Evolutionary conservation across 2,888 invertebrate genomes (phyloP), one percentile per base, ranked within the genome.

Genomic region (Cryptops parisi): DNA sequence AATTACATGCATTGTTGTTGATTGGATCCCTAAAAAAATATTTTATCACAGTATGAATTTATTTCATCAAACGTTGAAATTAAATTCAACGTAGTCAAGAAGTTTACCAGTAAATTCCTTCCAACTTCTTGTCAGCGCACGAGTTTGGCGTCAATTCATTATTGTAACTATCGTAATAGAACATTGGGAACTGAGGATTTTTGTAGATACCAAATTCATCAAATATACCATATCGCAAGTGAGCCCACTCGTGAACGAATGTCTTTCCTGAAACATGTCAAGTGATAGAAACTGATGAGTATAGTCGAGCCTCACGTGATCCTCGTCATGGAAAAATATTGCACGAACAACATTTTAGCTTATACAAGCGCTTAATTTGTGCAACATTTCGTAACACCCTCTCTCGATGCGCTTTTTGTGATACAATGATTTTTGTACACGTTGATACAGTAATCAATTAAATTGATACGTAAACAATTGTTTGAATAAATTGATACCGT

Each of bases 191-290:
- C 6, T 41, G 52, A 21, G 55, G 53, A 24, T 58, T 56, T 4
- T 55, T 60, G n/a, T 58, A 59, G 22, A 57, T 55, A 6, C 60
- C 62, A 53, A 61, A 61, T 53, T 64, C 63, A 27, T 64, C 63
- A 47, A 63, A 64, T 3, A 63, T 62, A 6, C 63, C 63, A 47
- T 62, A 64, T 6, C 62, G 58, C 12, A 59, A 55, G 39, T 62
- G 62, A 2, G 63, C 62, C 63, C 63, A 64, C 54, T 64, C 63
- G 25, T 62, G 62, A 0, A 62, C 59, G 19, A 64, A 51, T 40
- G 58, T 55, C 39, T 56, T 55, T 9, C 44, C 54, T 53, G 39
- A 22, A 41, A 39, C 15, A 33, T n/a, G n/a, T n/a, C n/a, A n/a
- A n/a, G n/a, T n/a, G n/a, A n/a, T n/a, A n/a, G n/a, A n/a, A n/a